These are phyloP conservation scores for Papilio dardanus DNA, from an alignment of 1,140 invertebrate genomes.

Conservation along the genomic window DNA sequence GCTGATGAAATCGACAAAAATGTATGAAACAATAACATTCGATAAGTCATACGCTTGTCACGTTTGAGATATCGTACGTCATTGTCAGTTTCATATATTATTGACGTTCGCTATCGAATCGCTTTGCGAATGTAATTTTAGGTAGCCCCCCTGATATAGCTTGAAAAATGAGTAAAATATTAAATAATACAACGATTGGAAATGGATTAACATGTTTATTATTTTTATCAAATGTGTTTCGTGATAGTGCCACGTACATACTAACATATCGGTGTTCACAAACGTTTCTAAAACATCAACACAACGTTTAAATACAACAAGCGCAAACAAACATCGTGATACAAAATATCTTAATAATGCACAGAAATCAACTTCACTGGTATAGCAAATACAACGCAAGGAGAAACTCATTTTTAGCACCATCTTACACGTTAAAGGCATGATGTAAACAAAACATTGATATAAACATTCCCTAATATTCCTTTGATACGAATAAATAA, in stretches of 20 bases:
- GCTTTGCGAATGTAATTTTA: too few relatives aligned
- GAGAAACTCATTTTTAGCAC: conserved; percentile 48
- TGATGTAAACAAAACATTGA: conserved; percentile 66
- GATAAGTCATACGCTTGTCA: too few relatives aligned
- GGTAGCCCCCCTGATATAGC: too few relatives aligned
- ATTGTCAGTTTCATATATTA: too few relatives aligned
- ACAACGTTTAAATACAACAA: conserved; percentile 63
- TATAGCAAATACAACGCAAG: conserved; percentile 25
- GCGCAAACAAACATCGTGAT: conserved; percentile 49
- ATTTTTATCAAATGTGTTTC: conserved; percentile 77
- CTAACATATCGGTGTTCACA: conserved; percentile 73
- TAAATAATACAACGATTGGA: conserved; percentile 49
- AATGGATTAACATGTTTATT: conserved; percentile 77
- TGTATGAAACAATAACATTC: too few relatives aligned
- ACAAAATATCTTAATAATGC: conserved; percentile 44
- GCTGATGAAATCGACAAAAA: too few relatives aligned
- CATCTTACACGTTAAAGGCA: conserved; percentile 48
- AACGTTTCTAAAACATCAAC: conserved; percentile 63
- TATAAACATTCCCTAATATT: conserved; percentile 53
- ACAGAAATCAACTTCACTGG: conserved; percentile 22
- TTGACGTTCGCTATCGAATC: too few relatives aligned
- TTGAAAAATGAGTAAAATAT: background rate
- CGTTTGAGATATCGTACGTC: too few relatives aligned
- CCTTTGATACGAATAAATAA: conserved; percentile 60
- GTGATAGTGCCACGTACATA: conserved; percentile 71